Evolutionary conservation across 2,888 invertebrate genomes (phyloP).

Genomic region (Chydorus sphaericus): DNA sequence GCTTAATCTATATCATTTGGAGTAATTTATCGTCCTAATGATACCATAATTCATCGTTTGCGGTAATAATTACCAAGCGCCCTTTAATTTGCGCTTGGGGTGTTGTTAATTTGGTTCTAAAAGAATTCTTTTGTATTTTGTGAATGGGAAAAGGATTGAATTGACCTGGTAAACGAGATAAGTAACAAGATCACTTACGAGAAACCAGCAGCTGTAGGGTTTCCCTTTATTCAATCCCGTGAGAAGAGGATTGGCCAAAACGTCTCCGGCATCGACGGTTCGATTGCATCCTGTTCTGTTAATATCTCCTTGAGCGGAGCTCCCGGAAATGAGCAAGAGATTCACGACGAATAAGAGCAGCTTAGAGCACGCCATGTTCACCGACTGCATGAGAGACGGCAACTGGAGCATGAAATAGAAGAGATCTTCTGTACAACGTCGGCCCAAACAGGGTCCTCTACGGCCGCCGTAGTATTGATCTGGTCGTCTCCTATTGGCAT

Average conservation of each 20-base stretch:
- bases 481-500: neutral
- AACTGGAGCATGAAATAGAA: neutral
- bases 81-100: too few relatives aligned
- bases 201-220: slow-evolving; percentile 12
- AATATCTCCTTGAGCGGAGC: neutral
- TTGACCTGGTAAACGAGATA: too few relatives aligned
- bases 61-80: too few relatives aligned
- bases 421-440: neutral
- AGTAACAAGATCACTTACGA: too few relatives aligned
- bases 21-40: neutral
- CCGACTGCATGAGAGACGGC: neutral
- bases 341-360: neutral
- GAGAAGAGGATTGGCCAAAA: neutral
- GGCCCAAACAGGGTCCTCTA: neutral
- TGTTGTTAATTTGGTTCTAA: too few relatives aligned
- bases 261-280: slow-evolving; percentile 5
- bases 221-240: slow-evolving; percentile 2
- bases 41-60: too few relatives aligned
- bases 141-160: neutral
- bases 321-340: neutral
- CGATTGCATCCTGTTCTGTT: slow-evolving; percentile 7
- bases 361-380: neutral
- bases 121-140: too few relatives aligned
- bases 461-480: neutral
- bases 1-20: neutral